Evolutionary conservation across 2,888 invertebrate species (phyloP), one percentile per base, ranked within the genome.

Genomic region (Brenthis hecate): DNA sequence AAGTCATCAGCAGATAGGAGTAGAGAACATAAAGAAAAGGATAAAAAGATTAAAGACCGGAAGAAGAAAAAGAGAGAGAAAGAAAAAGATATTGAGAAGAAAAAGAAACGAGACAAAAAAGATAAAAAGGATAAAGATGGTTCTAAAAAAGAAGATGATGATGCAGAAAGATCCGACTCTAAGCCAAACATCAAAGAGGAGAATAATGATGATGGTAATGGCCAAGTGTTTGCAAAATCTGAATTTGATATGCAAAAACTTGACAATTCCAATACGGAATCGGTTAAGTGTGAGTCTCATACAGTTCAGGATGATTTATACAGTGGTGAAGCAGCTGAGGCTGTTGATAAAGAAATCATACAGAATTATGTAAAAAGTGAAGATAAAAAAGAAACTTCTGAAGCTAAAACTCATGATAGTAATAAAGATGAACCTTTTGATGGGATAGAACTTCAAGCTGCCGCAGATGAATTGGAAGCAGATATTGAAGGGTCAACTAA

Each of bases 391-490:
- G 77, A 80, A 50, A 70, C 68, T 70, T 75, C 8, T 77, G 78
- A 85, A 62, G 75, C 71, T 19, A 86, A 85, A 75, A 82, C 80
- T 57, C 76, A 78, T 71, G 91, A 92, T 47, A 80, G 76, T 55
- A 85, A 67, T 81, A 93, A 93, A 82, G 94, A 94, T 62, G 91
- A 91, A 73, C 89, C 91, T 6, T 93, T 93, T 79, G 93, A 93
- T 79, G 94, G 94, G 55, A 86, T 94, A 56, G 94, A 94, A 79
- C 82, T 95, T 66, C 94, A 95, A 81, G 91, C 91, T 3, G 93
- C 89, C 71, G 88, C 93, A 8, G 94, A 93, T 72, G 94, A 94
- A 78, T 92, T 94, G 72, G 90, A 94, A 76, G 86, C 91, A 75
- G 94, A 94, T 72, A 80, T 91, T 43, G 92, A 91, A 78, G 66